A percentile compares a stretch with the other conserved stretches of the same genome.
phyloP scores from a whole-genome alignment of 2,113 vertebrate species.

The Taurulus bubalis region DNA sequence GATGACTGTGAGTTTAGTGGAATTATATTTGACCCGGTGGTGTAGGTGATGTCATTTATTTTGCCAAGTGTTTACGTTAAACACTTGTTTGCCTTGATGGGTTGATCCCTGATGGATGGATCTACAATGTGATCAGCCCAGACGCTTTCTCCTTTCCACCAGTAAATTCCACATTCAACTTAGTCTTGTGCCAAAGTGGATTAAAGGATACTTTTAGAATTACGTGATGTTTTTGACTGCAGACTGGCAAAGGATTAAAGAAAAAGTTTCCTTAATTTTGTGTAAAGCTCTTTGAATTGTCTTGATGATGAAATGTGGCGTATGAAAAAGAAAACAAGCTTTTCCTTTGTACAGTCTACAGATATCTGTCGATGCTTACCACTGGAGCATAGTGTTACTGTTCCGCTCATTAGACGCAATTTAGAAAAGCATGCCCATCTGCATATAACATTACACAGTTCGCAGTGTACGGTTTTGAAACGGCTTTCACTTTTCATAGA shows the following conservation, averaged over 20 bases:
- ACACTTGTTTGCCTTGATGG: not conserved
- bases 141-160: not conserved
- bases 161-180: not conserved
- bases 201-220: not conserved
- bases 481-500: not conserved
- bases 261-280: not conserved
- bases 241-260: not conserved
- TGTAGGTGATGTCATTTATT: not conserved
- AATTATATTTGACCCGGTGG: not conserved
- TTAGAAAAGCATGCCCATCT: not conserved
- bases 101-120: not conserved
- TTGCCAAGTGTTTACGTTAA: not conserved
- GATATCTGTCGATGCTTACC: not conserved
- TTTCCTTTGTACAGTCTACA: not conserved
- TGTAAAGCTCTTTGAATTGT: not conserved
- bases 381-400: not conserved
- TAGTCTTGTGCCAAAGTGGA: not conserved
- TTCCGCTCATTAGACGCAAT: not conserved
- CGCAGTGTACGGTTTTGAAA: not conserved
- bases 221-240: not conserved
- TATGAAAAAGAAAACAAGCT: no score
- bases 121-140: not conserved
- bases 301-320: not conserved
- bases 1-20: conserved; percentile 90
- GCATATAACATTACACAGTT: not conserved